phyloP scores from a whole-genome alignment of 2,113 vertebrate species.

The Notarius lentiginosus region DNA sequence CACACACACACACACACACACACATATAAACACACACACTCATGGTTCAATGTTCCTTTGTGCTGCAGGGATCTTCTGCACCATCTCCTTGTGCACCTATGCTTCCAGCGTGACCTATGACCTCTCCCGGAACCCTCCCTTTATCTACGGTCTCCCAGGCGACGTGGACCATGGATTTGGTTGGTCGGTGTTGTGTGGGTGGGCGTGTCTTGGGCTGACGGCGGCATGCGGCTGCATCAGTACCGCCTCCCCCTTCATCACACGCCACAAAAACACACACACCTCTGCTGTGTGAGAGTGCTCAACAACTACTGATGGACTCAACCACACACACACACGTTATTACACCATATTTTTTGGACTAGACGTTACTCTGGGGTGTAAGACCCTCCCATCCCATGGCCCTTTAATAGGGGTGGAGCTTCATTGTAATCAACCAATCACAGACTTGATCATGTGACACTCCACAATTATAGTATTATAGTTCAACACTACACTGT shows the following conservation, averaged over 20 bases:
- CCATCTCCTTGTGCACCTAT: slow-evolving; percentile 84
- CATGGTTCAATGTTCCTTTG: not conserved
- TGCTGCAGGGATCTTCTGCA: slow-evolving; percentile 82
- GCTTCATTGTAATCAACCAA: not conserved
- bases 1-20: not conserved
- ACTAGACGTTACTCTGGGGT: not conserved
- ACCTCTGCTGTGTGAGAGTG: slow-evolving; percentile 74
- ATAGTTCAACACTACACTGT: not conserved
- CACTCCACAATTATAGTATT: not conserved
- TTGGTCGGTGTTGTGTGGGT: slow-evolving; percentile 84
- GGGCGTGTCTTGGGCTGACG: slow-evolving; percentile 80
- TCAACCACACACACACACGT: not conserved
- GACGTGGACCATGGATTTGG: slow-evolving; percentile 84
- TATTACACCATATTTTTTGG: not conserved
- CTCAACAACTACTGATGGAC: not conserved
- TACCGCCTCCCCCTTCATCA: slow-evolving; percentile 79
- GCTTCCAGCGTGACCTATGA: slow-evolving; percentile 84
- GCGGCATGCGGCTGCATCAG: slow-evolving; percentile 81
- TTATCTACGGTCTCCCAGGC: slow-evolving; percentile 79
- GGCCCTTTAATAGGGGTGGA: not conserved
- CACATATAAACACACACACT: not conserved
- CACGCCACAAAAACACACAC: slow-evolving; percentile 75
- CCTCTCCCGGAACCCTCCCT: slow-evolving; percentile 79
- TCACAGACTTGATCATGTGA: slow-evolving; percentile 14
- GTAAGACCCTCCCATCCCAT: not conserved